A percentile compares a stretch with the other conserved stretches of the same genome.
phyloP scores from a whole-genome alignment of 2,797 vertebrate species.

The Muscicapa striata region DNA sequence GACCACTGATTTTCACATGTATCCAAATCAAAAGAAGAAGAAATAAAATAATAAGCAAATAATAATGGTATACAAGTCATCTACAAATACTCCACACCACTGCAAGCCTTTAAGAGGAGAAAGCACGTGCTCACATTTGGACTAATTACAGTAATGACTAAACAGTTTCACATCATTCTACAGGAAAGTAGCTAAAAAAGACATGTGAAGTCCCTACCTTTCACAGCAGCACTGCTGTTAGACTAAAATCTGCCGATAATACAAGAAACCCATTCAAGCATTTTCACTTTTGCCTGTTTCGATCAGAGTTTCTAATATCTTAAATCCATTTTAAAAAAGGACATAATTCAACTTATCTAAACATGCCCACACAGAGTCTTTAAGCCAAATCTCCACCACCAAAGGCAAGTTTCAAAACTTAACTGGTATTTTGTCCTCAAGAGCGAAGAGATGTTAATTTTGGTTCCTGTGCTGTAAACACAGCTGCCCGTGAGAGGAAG shows the following conservation, averaged over 20 bases:
- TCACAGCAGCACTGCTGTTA: neutral
- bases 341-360: neutral
- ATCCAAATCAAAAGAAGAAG: neutral
- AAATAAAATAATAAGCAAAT: neutral
- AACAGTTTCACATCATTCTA: neutral
- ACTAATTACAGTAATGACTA: neutral
- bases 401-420: constrained; percentile 24
- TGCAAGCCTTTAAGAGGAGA: neutral
- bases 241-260: neutral
- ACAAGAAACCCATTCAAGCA: neutral
- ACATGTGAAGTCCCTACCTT: neutral
- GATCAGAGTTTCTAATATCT: neutral
- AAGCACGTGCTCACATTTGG: neutral
- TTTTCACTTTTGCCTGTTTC: neutral
- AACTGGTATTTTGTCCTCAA: neutral
- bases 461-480: neutral
- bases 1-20: neutral
- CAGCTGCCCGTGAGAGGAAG: neutral
- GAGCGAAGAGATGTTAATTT: neutral
- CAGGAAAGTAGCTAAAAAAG: neutral
- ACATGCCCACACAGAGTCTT: accelerated
- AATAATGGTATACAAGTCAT: neutral
- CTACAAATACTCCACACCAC: neutral
- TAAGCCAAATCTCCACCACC: neutral
- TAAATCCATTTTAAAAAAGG: neutral